These are phyloP conservation scores for Tipula unca DNA, from an alignment of 2,888 invertebrate species.

Conservation along the genomic window DNA sequence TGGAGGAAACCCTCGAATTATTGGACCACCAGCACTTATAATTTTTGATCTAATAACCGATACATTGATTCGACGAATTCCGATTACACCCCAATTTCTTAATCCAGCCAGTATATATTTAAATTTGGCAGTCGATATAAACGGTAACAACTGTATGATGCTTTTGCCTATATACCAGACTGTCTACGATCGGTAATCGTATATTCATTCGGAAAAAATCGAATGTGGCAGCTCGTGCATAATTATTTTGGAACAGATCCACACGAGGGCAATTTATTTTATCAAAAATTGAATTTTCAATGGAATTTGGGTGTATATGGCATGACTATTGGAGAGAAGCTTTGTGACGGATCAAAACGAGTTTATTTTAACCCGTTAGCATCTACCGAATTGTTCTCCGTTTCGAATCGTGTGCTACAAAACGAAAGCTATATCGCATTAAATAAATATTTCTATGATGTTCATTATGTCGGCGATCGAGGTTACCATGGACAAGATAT, in stretches of 20 bases:
- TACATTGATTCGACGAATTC: neutral
- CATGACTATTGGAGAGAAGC: neutral
- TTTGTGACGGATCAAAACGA: neutral
- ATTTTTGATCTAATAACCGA: neutral
- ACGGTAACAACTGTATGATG: neutral
- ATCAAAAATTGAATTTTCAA: neutral
- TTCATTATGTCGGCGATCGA: neutral
- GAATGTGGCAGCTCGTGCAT: neutral
- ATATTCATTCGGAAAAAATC: neutral
- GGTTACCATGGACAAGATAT: neutral
- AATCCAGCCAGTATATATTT: neutral
- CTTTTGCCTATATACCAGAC: neutral
- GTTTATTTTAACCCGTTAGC: neutral
- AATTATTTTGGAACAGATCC: neutral
- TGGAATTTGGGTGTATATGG: neutral
- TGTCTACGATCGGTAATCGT: neutral
- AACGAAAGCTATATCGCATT: neutral
- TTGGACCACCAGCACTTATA: neutral
- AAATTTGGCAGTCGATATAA: neutral
- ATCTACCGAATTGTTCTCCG: neutral
- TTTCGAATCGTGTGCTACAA: neutral
- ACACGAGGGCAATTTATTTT: neutral
- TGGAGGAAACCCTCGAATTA: neutral
- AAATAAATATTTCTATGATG: neutral
- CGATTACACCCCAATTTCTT: neutral